Evolutionary conservation across 37 sponge, comb jelly and placozoan genomes (phyloP).

Genomic region (Amphimedon queenslandica): DNA sequence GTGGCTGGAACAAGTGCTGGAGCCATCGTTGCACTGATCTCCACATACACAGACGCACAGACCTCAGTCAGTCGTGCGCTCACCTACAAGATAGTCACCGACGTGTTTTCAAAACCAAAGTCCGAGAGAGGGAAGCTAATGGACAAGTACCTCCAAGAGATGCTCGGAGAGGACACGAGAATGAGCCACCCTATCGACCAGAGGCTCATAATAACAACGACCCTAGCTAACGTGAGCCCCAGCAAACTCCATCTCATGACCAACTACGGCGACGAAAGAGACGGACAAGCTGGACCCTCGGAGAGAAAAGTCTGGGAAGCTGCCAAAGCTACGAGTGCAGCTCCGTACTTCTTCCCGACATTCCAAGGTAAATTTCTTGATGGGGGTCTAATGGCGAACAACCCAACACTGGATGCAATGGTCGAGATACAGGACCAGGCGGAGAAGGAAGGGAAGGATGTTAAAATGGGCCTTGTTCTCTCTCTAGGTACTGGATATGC

Average conservation of each 20-base stretch:
- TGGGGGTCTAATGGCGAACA: conserved; percentile 74
- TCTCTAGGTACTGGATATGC: conserved; percentile 48
- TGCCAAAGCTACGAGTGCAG: conserved; percentile 43
- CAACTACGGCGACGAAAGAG: conserved; percentile 52
- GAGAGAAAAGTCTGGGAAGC: conserved; percentile 64
- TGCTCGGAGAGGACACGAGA: background rate
- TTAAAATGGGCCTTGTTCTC: conserved; percentile 35
- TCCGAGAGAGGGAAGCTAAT: background rate
- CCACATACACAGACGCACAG: background rate
- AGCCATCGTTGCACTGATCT: conserved; percentile 20
- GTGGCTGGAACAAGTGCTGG: conserved; percentile 72
- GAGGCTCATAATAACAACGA: conserved; percentile 47
- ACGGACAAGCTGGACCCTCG: conserved; percentile 41
- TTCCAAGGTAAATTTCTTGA: conserved; percentile 46
- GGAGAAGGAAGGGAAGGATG: conserved; percentile 13
- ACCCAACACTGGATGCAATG: conserved; percentile 60
- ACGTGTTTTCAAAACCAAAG: background rate
- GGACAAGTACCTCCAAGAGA: background rate
- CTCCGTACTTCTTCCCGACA: conserved; percentile 62
- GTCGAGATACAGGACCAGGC: conserved; percentile 41
- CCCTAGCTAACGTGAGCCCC: conserved; percentile 48
- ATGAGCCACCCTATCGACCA: conserved; percentile 31
- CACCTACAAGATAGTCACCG: conserved; percentile 11
- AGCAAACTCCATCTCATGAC: conserved; percentile 55
- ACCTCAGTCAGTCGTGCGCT: conserved; percentile 6